Evolutionary conservation across 2,113 vertebrate genomes (phyloP), one percentile per base, ranked within the genome.

Genomic region (Zosterops lateralis): DNA sequence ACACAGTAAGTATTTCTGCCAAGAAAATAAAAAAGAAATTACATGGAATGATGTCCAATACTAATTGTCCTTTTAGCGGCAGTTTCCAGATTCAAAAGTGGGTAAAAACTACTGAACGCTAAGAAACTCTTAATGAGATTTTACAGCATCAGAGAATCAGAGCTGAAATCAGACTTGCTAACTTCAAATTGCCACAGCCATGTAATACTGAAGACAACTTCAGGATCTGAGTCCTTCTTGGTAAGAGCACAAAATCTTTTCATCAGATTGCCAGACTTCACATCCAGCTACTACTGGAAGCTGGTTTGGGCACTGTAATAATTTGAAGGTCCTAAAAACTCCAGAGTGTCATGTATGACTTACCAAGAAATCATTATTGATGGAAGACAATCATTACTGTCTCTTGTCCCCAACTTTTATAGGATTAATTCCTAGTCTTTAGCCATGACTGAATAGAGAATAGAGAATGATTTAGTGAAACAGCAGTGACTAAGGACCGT

Each of bases 21-120:
- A 93, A 79, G 67, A 94, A 96, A 97, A 74, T 84, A 95, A 61
- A 96, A 75, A 95, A 91, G 53, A 47, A 93, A 68, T 87, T 76
- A 81, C 70, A 73, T 48, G 38, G 70, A 92, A 79, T 90, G 44
- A 91, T 94, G 88, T 82, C 62, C 47, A 88, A 60, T 70, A 91
- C 61, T 54, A 92, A 92, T 64, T 90, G 89, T 73, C 42, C 68
- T 90, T 60, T 44, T 92, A 87, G 76, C 71, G 93, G 84, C 82
- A 93, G 83, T 61, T 93, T 94, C 84, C 71, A 68, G 65, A 94
- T 95, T 90, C 80, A 81, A 77, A 96, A 97, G 89, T 71, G 82
- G 62, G 51, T 75, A 71, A 62, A 79, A 95, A 61, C 66, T 79
- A 88, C 40, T 64, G 92, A 87, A 93, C 81, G 58, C 42, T 40